Conservation (phyloP, 30 jellyfish, hydroid and myxozoan genomes). For the Rhopilema esculentum region DNA sequence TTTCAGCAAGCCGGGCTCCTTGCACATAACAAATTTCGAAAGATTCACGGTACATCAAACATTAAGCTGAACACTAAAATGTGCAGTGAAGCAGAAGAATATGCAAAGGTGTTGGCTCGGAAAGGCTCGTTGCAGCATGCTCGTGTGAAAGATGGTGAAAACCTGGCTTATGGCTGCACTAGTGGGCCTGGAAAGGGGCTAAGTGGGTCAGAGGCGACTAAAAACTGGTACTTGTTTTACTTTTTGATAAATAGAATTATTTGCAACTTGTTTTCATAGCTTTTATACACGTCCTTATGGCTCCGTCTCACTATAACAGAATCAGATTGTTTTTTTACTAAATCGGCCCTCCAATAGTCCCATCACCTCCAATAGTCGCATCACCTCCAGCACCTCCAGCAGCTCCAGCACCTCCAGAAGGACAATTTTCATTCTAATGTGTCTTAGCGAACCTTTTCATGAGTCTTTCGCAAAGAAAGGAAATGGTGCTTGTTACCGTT, state of each 20-base stretch:
- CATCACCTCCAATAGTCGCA: too few relatives aligned
- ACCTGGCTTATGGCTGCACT: slow-evolving; percentile 74
- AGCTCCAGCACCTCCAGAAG: too few relatives aligned
- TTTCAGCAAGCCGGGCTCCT: slow-evolving; percentile 57
- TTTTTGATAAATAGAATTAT: not conserved
- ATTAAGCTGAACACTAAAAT: slow-evolving; percentile 57
- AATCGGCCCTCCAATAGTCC: too few relatives aligned
- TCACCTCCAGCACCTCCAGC: too few relatives aligned
- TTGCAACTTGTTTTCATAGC: not conserved
- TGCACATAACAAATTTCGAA: slow-evolving; percentile 86
- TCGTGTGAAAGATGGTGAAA: slow-evolving; percentile 77
- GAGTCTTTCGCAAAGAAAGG: too few relatives aligned
- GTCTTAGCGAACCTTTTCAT: too few relatives aligned
- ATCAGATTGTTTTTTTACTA: too few relatives aligned
- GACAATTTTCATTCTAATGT: too few relatives aligned
- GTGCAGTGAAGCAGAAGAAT: slow-evolving; percentile 68
- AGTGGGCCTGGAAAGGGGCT: slow-evolving; percentile 34
- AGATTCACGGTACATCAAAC: slow-evolving; percentile 63
- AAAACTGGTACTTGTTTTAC: slow-evolving; percentile 67
- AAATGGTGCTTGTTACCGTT: too few relatives aligned
- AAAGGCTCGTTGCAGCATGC: slow-evolving; percentile 80
- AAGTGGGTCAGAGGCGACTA: slow-evolving; percentile 72
- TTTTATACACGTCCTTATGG: too few relatives aligned
- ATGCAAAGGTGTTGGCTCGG: slow-evolving; percentile 77
- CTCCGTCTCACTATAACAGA: too few relatives aligned